Percentiles rank a stretch among this genome's conserved stretches.
These are phyloP conservation scores for Ernsta delagoae DNA, from an alignment of 2,888 invertebrate genomes.

Conservation along the genomic window DNA sequence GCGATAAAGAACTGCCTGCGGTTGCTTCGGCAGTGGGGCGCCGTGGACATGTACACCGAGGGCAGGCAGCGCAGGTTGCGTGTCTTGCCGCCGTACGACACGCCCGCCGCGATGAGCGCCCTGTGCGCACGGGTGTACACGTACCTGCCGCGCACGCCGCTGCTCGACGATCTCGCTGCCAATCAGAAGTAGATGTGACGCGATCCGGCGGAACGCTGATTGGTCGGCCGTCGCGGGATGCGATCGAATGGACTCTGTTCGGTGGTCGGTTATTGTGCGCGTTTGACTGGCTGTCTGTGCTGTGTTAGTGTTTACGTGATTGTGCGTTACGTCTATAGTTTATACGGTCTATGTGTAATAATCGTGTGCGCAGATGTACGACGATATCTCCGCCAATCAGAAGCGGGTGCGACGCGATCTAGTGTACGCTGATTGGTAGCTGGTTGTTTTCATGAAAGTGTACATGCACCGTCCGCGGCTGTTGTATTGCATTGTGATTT, in stretches of 20 bases:
- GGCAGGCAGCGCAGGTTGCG: constrained; percentile 57
- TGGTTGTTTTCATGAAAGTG: too few relatives aligned
- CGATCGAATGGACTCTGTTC: background rate
- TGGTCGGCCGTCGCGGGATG: background rate
- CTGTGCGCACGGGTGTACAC: constrained; percentile 63
- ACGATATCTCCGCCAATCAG: background rate
- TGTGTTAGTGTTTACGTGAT: background rate
- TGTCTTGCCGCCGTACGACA: constrained; percentile 58
- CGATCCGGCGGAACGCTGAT: background rate
- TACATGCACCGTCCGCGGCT: too few relatives aligned
- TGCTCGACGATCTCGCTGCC: constrained; percentile 49
- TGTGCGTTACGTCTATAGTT: background rate
- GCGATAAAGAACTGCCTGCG: constrained; percentile 94
- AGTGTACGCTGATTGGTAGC: background rate
- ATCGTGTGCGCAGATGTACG: background rate
- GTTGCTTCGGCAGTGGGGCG: constrained; percentile 92
- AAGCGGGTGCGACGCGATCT: background rate
- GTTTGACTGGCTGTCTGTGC: background rate
- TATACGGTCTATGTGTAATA: background rate
- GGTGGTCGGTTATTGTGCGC: background rate
- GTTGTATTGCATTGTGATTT: too few relatives aligned
- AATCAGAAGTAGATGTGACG: background rate
- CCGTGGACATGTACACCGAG: constrained; percentile 85
- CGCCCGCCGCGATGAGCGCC: constrained; percentile 47
- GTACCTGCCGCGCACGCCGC: constrained; percentile 65